Evolutionary conservation across 1,140 invertebrate species (phyloP).

Genomic region (Diplogasteroides magnus): DNA sequence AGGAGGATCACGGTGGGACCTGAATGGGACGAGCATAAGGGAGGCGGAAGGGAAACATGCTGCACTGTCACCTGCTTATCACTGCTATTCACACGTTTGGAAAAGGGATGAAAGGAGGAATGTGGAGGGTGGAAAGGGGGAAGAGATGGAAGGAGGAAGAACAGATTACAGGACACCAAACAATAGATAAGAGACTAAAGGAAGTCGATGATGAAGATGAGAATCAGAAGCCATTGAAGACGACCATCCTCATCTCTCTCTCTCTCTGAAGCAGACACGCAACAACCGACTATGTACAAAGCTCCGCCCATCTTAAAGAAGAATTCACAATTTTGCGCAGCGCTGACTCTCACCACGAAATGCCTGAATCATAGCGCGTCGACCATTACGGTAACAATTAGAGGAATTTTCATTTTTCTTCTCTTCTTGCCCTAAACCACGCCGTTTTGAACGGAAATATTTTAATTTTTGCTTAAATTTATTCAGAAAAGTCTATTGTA

Average conservation of each 20-base stretch:
- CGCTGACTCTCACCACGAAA: neutral
- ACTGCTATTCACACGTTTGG: conserved; percentile 5
- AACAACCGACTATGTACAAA: too few species aligned
- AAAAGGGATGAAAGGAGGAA: neutral
- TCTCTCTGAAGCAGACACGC: too few species aligned
- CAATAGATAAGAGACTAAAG: too few species aligned
- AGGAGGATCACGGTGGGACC: neutral
- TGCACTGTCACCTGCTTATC: conserved; percentile 26
- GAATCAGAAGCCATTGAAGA: too few species aligned
- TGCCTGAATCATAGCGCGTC: neutral
- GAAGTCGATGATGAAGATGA: too few species aligned
- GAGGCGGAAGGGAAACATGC: too few species aligned
- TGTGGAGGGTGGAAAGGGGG: conserved; percentile 6
- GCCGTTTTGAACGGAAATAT: neutral
- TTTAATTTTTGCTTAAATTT: too few species aligned
- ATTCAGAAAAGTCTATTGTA: too few species aligned
- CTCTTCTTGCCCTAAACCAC: conserved; percentile 3
- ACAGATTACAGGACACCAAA: too few species aligned
- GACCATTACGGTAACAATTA: conserved; percentile 6
- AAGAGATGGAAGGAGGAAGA: too few species aligned
- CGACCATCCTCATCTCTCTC: too few species aligned
- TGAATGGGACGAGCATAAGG: neutral
- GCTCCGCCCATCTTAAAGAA: neutral
- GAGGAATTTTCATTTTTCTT: neutral
- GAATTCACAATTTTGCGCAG: too few species aligned